Conservation (phyloP, 2,113 vertebrate genomes). For the Corythaeola cristata region DNA sequence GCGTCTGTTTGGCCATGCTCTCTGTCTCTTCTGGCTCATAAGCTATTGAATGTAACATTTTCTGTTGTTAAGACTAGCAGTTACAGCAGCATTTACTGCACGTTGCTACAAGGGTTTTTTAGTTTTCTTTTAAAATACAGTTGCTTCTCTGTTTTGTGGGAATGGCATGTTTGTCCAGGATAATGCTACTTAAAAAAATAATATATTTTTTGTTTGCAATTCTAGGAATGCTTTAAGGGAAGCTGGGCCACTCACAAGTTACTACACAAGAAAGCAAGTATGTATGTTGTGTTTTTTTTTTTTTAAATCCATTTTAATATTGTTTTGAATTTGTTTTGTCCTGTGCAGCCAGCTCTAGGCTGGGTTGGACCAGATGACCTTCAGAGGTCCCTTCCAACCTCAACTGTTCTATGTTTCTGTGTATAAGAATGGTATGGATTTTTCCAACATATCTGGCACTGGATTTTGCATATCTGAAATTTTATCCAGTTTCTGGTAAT, state of each 20-base stretch:
- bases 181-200: constrained; percentile 8
- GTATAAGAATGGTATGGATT: background rate
- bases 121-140: background rate
- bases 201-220: constrained; percentile 46
- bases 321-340: background rate
- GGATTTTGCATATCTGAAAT: background rate
- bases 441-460: background rate
- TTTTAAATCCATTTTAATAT: background rate
- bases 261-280: constrained; percentile 99
- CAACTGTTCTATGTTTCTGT: background rate
- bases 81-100: background rate
- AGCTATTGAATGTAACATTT: background rate
- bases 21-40: background rate
- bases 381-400: background rate
- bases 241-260: constrained; percentile 97
- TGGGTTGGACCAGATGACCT: background rate
- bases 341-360: background rate
- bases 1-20: background rate
- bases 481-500: background rate
- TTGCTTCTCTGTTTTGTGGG: background rate
- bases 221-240: constrained; percentile 98
- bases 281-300: constrained; percentile 29
- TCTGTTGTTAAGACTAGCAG: background rate
- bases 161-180: background rate
- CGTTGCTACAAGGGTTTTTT: background rate